Conservation (phyloP, 2,888 invertebrate species). For the Lasioglossum vierecki region DNA sequence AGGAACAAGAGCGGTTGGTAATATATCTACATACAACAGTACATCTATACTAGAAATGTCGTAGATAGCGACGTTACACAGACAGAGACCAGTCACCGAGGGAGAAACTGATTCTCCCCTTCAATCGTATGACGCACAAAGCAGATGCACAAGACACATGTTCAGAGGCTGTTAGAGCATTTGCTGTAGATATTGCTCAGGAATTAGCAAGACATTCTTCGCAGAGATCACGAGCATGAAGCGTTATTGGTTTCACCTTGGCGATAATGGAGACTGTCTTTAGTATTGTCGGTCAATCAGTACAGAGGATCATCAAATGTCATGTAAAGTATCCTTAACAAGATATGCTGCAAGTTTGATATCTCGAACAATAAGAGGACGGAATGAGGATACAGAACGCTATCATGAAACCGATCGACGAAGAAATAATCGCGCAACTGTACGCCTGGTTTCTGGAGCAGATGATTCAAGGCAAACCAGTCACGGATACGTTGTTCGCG, state of each 20-base stretch:
- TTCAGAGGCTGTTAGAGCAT: not conserved
- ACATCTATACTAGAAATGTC: not conserved
- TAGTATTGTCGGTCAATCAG: not conserved
- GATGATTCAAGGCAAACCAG: not conserved
- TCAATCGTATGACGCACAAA: not conserved
- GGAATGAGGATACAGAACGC: not conserved
- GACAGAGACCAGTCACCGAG: not conserved
- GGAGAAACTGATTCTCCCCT: not conserved
- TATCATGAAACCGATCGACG: not conserved
- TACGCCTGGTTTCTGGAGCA: constrained; percentile 22
- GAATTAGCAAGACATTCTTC: not conserved
- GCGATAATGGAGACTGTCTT: not conserved
- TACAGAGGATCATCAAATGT: not conserved
- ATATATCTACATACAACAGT: not conserved
- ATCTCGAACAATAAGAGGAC: not conserved
- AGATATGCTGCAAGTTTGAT: not conserved
- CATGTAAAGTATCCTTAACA: not conserved
- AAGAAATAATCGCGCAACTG: constrained; percentile 7
- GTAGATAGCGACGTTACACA: not conserved
- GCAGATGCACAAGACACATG: not conserved
- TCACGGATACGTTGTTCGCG: not conserved
- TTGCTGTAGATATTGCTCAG: not conserved
- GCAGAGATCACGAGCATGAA: not conserved
- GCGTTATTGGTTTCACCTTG: not conserved
- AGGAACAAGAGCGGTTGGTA: not conserved